Evolutionary conservation across 23 tunicate genomes (phyloP).

Genomic region (Trididemnum nubilum): DNA sequence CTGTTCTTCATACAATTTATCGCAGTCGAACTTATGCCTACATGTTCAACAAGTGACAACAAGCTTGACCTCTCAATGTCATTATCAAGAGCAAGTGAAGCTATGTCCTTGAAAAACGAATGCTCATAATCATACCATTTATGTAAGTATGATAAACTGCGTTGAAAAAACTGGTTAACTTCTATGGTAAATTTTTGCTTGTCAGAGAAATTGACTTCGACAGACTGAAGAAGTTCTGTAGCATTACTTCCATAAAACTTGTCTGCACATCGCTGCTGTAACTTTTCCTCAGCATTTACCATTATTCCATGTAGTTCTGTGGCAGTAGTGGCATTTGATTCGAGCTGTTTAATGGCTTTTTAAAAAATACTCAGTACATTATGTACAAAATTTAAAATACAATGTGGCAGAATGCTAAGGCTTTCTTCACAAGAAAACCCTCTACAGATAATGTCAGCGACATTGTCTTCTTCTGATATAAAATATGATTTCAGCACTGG

Average conservation of each 20-base stretch:
- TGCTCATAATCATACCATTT: slow-evolving; percentile 21
- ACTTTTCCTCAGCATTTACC: slow-evolving; percentile 20
- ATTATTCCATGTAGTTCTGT: slow-evolving; percentile 22
- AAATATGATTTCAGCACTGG: too few species aligned
- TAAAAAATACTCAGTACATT: slow-evolving; percentile 9
- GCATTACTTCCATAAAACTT: slow-evolving; percentile 26
- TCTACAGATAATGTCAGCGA: slow-evolving; percentile 10
- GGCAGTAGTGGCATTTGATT: slow-evolving; percentile 2
- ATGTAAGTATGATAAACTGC: not conserved
- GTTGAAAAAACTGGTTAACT: slow-evolving; percentile 15
- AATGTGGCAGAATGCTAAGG: slow-evolving; percentile 17
- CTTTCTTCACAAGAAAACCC: slow-evolving; percentile 19
- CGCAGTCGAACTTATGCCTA: slow-evolving; percentile 18
- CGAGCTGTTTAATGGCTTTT: slow-evolving; percentile 14
- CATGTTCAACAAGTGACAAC: slow-evolving; percentile 19
- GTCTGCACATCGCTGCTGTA: slow-evolving; percentile 9
- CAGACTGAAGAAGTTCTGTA: too few species aligned
- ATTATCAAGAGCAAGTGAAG: slow-evolving; percentile 12
- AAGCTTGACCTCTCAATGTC: slow-evolving; percentile 18
- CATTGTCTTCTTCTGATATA: slow-evolving; percentile 17
- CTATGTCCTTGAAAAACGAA: slow-evolving; percentile 22
- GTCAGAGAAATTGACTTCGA: too few species aligned
- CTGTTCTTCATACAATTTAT: slow-evolving; percentile 17
- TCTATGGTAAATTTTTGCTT: slow-evolving; percentile 11
- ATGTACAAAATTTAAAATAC: slow-evolving; percentile 20